These are phyloP conservation scores for Pelusios castaneus DNA, from an alignment of 2,113 vertebrate species.

Conservation along the genomic window DNA sequence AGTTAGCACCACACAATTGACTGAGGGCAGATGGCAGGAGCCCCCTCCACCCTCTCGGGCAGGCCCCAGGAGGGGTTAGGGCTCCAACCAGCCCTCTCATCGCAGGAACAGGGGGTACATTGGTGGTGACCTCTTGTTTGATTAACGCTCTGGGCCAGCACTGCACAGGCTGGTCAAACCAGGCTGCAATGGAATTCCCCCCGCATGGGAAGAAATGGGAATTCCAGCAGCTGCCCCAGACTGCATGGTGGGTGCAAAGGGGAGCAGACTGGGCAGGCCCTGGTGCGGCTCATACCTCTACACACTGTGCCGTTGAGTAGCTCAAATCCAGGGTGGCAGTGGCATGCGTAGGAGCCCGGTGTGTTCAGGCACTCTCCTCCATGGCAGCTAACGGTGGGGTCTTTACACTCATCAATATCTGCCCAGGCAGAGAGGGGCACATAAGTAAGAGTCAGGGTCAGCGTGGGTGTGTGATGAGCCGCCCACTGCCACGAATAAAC, in stretches of 20 bases:
- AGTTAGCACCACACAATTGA: not conserved
- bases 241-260: not conserved
- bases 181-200: not conserved
- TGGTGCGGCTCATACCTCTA: constrained; percentile 59
- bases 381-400: constrained; percentile 67
- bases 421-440: constrained; percentile 53
- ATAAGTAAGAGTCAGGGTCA: not conserved
- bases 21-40: not conserved
- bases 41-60: not conserved
- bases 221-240: not conserved
- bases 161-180: not conserved
- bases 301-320: constrained; percentile 70
- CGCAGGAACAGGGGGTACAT: not conserved
- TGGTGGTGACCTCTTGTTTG: not conserved
- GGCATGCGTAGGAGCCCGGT: constrained; percentile 81
- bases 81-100: not conserved
- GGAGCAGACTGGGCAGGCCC: not conserved
- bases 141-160: not conserved
- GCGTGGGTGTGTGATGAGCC: not conserved
- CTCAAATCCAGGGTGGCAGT: constrained; percentile 79
- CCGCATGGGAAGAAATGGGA: not conserved
- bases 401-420: constrained; percentile 82
- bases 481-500: not conserved
- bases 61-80: not conserved
- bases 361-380: constrained; percentile 82